phyloP scores from a whole-genome alignment of 2,797 vertebrate species.

The Sphaeramia orbicularis region DNA sequence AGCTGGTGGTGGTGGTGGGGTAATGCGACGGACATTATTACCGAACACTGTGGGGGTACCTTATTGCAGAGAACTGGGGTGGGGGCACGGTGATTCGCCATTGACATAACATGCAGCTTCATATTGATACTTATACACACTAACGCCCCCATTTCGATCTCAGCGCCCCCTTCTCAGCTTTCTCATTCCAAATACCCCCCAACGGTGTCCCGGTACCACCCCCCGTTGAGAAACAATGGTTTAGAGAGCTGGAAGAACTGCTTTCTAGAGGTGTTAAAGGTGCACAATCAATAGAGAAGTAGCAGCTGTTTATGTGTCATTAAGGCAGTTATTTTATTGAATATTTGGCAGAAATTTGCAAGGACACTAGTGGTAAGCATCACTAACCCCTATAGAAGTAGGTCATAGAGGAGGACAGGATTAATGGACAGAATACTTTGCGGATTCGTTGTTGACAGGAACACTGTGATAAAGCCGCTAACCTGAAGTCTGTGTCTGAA shows the following conservation, averaged over 20 bases:
- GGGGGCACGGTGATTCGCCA: too few relatives aligned
- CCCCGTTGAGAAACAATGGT: too few relatives aligned
- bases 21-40: too few relatives aligned
- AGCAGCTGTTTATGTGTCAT: constrained; percentile 7
- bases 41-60: too few relatives aligned
- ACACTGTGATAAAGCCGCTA: constrained; percentile 1
- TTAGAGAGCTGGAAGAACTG: constrained; percentile 12
- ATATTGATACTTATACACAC: too few relatives aligned
- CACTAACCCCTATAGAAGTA: constrained; percentile 13
- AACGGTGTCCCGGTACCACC: too few relatives aligned
- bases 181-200: too few relatives aligned
- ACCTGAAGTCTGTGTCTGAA: constrained; percentile 21
- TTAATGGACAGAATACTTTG: constrained; percentile 27
- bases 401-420: constrained; percentile 19
- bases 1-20: too few relatives aligned
- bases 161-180: too few relatives aligned
- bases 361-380: background rate
- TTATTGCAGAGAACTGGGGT: too few relatives aligned
- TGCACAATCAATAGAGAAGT: constrained; percentile 1
- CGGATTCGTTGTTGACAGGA: constrained; percentile 22
- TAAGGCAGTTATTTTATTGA: background rate
- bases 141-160: too few relatives aligned
- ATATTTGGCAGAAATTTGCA: constrained; percentile 4
- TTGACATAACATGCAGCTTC: too few relatives aligned
- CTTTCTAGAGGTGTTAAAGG: background rate